These are phyloP conservation scores for Sarcophaga bullata DNA, from an alignment of 1,140 invertebrate genomes.

Conservation along the genomic window DNA sequence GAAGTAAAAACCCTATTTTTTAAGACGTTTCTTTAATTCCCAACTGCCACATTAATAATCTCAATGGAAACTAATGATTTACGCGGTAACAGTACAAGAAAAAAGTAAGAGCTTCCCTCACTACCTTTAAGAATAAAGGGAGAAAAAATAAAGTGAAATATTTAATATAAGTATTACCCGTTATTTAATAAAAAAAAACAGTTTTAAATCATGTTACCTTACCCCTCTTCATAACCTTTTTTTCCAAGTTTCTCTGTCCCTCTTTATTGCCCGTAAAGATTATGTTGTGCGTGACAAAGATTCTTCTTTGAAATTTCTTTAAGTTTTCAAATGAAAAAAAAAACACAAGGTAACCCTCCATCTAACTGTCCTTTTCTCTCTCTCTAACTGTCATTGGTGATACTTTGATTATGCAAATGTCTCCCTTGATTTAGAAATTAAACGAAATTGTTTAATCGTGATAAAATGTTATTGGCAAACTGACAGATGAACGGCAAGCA, in stretches of 20 bases:
- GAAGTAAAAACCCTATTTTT: too few species aligned
- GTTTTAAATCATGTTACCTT: not conserved
- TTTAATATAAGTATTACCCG: too few species aligned
- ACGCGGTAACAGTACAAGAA: too few species aligned
- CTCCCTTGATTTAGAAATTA: not conserved
- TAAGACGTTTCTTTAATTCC: too few species aligned
- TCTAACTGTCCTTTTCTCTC: too few species aligned
- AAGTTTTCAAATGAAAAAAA: not conserved
- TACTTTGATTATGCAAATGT: slow-evolving; percentile 11
- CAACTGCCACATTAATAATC: too few species aligned
- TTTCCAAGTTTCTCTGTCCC: not conserved
- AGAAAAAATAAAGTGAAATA: too few species aligned
- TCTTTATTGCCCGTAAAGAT: not conserved
- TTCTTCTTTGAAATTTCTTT: not conserved
- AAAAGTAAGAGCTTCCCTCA: too few species aligned
- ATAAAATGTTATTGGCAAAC: slow-evolving; percentile 3
- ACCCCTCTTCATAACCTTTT: not conserved
- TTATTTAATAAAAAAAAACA: too few species aligned
- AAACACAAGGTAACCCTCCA: not conserved
- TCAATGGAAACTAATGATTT: too few species aligned
- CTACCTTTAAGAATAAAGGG: too few species aligned
- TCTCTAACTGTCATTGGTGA: not conserved
- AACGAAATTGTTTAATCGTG: not conserved
- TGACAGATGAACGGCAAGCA: not conserved
- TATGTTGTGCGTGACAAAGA: not conserved